Percentiles rank a stretch among this genome's conserved stretches.
These are phyloP conservation scores for Drosophila parabipectinata DNA, from an alignment of 1,140 invertebrate genomes.

Conservation along the genomic window DNA sequence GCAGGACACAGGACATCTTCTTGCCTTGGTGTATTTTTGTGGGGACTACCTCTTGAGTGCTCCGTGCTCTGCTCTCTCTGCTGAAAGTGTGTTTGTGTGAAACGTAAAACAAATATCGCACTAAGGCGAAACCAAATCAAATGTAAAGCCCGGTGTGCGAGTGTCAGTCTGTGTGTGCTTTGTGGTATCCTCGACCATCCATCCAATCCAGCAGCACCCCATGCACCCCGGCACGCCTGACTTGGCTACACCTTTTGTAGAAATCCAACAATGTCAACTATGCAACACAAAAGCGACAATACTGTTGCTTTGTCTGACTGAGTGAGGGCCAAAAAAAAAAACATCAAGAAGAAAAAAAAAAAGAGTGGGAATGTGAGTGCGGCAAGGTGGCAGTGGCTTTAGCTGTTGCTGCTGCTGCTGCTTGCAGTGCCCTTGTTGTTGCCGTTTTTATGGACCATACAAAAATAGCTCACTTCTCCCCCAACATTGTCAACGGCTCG, in stretches of 20 bases:
- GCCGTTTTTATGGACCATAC: slow-evolving; percentile 33
- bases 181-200: slow-evolving; percentile 34
- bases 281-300: slow-evolving; percentile 81
- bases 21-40: slow-evolving; percentile 44
- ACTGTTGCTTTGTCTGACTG: slow-evolving; percentile 71
- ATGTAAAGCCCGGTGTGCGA: slow-evolving; percentile 57
- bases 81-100: slow-evolving; percentile 12
- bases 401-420: slow-evolving; percentile 4
- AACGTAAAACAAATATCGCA: slow-evolving; percentile 65
- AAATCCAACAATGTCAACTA: slow-evolving; percentile 82
- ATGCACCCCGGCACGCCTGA: slow-evolving; percentile 35
- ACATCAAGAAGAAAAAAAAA: background rate
- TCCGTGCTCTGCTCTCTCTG: no score
- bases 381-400: slow-evolving; percentile 27
- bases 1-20: slow-evolving; percentile 35
- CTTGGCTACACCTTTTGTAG: slow-evolving; percentile 70
- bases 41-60: slow-evolving; percentile 23
- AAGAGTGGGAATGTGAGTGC: slow-evolving; percentile 24
- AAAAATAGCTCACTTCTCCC: slow-evolving; percentile 43
- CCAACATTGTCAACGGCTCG: slow-evolving; percentile 27
- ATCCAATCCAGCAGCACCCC: slow-evolving; percentile 14
- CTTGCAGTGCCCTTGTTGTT: slow-evolving; percentile 26
- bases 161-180: slow-evolving; percentile 23
- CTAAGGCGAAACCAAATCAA: slow-evolving; percentile 75
- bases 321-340: background rate